Evolutionary conservation across 2,797 vertebrate genomes (phyloP), one percentile per base, ranked within the genome.

Genomic region (Cetoscarus ocellatus): DNA sequence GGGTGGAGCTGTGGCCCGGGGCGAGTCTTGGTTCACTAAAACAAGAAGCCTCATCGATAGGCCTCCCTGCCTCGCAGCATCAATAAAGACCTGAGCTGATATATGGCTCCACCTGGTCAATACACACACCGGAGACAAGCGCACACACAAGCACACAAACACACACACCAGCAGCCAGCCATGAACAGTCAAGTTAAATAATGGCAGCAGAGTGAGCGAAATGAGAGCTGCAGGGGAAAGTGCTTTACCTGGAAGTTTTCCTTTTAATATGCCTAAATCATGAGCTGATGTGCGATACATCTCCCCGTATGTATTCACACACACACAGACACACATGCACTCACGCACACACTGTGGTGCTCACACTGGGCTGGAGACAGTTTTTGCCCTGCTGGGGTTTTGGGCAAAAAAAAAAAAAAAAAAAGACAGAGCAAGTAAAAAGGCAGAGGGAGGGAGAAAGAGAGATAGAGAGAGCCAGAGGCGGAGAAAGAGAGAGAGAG

Each of bases 261-360:
- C 77, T 91, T 90, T 85, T 85, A 87, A 88, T 92, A 86, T 82
- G 78, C 82, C 67, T 82, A 83, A 90, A 92, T 91, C 87, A 83
- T 71, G 75, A 85, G 83, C 74, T 85, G 77, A 90, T 84, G 82
- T 87, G 82, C 83, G 74, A 89, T 90, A 86, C 75, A 85, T 84
- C 80, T 79, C 70, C 74, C 62, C 56, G 48, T 63, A 55, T 58
- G 43, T 12, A 17, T 13, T 38, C 35, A 19, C 54, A 50, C 39
- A 50, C 39, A 38, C 44, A 69, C 39, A 56, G 44, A 42, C 55
- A 51, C 51, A 55, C 38, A 71, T 53, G 63, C 42, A 50, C 11
- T 9, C 34, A 39, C 34, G 59, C 39, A 60, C 50, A 58, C 55
- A 71, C 10, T 60, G 9, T 3, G 50, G 42, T 3, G 34, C 8